phyloP scores from a whole-genome alignment of 2,113 vertebrate genomes.

The Ivindomyrus marchei region DNA sequence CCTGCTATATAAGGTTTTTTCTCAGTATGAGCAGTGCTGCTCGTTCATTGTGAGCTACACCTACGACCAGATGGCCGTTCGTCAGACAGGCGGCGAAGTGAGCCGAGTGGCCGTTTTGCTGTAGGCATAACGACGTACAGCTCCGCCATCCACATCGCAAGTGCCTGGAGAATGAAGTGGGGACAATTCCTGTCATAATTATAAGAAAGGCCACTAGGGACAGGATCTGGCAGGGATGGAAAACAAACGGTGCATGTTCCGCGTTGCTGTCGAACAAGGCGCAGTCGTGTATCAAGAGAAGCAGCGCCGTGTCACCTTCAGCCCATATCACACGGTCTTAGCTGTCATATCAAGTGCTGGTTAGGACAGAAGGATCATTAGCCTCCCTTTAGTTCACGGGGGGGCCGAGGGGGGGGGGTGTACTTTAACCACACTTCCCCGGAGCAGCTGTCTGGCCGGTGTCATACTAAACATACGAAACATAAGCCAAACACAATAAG shows the following conservation, averaged over 20 bases:
- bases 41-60: neutral
- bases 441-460: neutral
- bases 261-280: neutral
- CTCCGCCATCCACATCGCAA: neutral
- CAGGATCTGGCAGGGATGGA: neutral
- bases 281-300: neutral
- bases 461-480: neutral
- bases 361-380: neutral
- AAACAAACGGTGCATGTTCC: neutral
- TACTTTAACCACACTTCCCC: neutral
- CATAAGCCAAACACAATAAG: conserved; percentile 10
- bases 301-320: neutral
- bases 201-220: neutral
- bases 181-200: neutral
- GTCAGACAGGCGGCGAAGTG: neutral
- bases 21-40: neutral
- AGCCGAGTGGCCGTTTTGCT: neutral
- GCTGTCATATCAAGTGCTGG: neutral
- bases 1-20: neutral
- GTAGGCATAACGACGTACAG: neutral
- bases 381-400: neutral
- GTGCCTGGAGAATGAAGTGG: neutral
- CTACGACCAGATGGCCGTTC: neutral
- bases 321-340: neutral
- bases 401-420: neutral